Conservation (phyloP, 2,888 invertebrate genomes). For the Omphaloscelis lunosa region DNA sequence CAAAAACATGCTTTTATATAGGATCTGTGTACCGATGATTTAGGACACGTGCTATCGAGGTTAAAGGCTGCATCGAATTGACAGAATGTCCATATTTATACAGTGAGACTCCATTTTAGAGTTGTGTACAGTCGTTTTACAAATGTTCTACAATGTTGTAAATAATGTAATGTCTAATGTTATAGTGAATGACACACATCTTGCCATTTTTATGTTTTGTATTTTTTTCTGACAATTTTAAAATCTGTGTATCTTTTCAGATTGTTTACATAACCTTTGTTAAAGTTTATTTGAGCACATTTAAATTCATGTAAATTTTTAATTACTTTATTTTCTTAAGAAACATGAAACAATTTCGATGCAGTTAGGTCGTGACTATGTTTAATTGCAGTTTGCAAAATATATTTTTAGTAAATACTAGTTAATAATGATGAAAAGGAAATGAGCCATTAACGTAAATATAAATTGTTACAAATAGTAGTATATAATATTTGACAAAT, state of each 20-base stretch:
- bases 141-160: conserved; percentile 51
- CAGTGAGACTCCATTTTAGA: conserved; percentile 44
- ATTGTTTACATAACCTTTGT: conserved; percentile 25
- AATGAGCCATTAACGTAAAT: conserved; percentile 60
- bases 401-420: conserved; percentile 57
- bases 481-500: conserved; percentile 53
- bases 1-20: conserved; percentile 73
- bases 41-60: conserved; percentile 65
- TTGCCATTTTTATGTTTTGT: conserved; percentile 42
- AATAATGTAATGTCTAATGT: conserved; percentile 51
- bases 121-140: conserved; percentile 50
- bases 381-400: conserved; percentile 41
- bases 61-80: conserved; percentile 64
- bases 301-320: conserved; percentile 13
- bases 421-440: conserved; percentile 34
- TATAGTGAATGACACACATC: conserved; percentile 43
- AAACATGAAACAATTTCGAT: conserved; percentile 57
- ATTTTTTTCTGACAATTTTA: conserved; percentile 10
- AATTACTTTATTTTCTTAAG: conserved; percentile 2
- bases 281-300: conserved; percentile 32
- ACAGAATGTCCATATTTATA: conserved; percentile 58
- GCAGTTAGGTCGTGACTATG: conserved; percentile 53
- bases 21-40: conserved; percentile 66
- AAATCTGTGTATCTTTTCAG: conserved; percentile 9
- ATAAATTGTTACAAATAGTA: conserved; percentile 60